Evolutionary conservation across 2,888 invertebrate species (phyloP).

Genomic region (Liposcelis brunnea): DNA sequence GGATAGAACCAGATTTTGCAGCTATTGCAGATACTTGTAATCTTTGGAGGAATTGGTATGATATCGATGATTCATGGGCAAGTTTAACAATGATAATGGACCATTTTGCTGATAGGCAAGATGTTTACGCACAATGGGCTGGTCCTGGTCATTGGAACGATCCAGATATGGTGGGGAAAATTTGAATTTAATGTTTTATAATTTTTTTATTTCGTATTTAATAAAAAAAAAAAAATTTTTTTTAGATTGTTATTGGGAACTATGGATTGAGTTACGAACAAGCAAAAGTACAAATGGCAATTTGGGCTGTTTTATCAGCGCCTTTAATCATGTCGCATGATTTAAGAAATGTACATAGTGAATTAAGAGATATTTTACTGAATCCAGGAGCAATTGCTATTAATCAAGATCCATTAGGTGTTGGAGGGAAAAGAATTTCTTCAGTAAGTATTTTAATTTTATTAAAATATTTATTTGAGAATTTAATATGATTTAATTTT

Average conservation of each 20-base stretch:
- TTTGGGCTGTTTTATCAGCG: slow-evolving; percentile 55
- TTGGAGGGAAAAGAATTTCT: slow-evolving; percentile 36
- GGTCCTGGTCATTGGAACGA: slow-evolving; percentile 23
- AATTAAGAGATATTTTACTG: slow-evolving; percentile 39
- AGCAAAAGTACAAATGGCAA: slow-evolving; percentile 51
- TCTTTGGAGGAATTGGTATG: slow-evolving; percentile 21
- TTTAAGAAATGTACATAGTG: slow-evolving; percentile 37
- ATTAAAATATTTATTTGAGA: background rate
- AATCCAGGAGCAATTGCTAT: slow-evolving; percentile 44
- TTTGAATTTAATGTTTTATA: too few relatives aligned
- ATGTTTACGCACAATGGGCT: slow-evolving; percentile 18
- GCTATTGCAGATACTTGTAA: slow-evolving; percentile 19
- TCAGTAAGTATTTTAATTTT: slow-evolving; percentile 22
- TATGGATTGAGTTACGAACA: slow-evolving; percentile 47
- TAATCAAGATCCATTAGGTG: slow-evolving; percentile 48
- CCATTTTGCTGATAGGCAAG: slow-evolving; percentile 22
- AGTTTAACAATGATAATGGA: slow-evolving; percentile 20
- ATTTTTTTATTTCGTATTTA: background rate
- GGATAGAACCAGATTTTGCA: slow-evolving; percentile 19
- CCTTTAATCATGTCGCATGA: slow-evolving; percentile 56
- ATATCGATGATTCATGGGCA: slow-evolving; percentile 21
- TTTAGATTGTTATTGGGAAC: slow-evolving; percentile 39
- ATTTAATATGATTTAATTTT: background rate
- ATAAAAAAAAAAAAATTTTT: slow-evolving; percentile 7
- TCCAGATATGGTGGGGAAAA: slow-evolving; percentile 23